Evolutionary conservation across 2,888 invertebrate species (phyloP).

Genomic region (Hedychridium roseum): DNA sequence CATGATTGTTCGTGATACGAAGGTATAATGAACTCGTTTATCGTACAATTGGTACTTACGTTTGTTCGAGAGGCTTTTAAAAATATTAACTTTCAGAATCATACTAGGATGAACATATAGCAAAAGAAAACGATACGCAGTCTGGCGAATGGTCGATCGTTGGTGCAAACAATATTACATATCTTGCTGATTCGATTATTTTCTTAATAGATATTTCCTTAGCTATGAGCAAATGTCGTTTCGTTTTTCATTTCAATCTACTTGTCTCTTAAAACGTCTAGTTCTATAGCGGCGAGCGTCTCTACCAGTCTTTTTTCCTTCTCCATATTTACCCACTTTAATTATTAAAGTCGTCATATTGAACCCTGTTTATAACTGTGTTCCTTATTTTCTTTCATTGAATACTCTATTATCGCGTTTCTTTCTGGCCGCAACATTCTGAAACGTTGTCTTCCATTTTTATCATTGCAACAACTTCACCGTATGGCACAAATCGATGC

Average conservation of each 20-base stretch:
- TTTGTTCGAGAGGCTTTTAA: conserved; percentile 5
- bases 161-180: conserved; percentile 12
- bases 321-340: conserved; percentile 54
- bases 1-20: conserved; percentile 7
- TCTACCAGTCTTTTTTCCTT: conserved; percentile 60
- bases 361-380: conserved; percentile 44
- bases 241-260: conserved; percentile 35
- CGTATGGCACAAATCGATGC: conserved; percentile 55
- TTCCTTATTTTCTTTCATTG: conserved; percentile 15
- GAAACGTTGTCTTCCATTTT: conserved; percentile 13
- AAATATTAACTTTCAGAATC: conserved; percentile 6
- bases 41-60: no score
- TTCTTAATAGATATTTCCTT: conserved; percentile 25
- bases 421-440: conserved; percentile 8
- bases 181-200: conserved; percentile 12
- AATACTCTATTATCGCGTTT: conserved; percentile 5
- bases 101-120: conserved; percentile 7
- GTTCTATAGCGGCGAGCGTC: conserved; percentile 47
- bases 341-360: conserved; percentile 50
- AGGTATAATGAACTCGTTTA: background rate
- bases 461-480: conserved; percentile 29
- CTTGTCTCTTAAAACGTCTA: conserved; percentile 39
- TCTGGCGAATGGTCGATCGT: conserved; percentile 13
- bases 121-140: conserved; percentile 20
- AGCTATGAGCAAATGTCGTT: conserved; percentile 46